Evolutionary conservation across 2,797 vertebrate species (phyloP).

Genomic region (Oophaga sylvatica): DNA sequence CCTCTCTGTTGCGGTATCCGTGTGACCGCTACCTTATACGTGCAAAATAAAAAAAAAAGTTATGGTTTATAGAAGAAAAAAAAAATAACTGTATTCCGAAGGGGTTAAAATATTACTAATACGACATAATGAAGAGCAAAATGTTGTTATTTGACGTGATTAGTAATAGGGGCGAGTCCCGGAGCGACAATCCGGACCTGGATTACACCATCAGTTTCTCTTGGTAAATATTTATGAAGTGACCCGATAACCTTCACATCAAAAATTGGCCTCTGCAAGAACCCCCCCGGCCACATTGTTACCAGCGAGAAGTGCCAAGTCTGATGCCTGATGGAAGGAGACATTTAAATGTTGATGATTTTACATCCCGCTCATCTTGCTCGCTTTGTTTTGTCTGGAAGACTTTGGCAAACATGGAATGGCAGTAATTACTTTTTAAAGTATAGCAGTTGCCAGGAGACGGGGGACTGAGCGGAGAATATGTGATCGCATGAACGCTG

Average conservation of each 20-base stretch:
- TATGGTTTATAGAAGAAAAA: too few species aligned
- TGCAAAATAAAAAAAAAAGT: too few species aligned
- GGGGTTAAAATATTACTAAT: too few species aligned
- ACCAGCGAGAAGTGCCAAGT: background rate
- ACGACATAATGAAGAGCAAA: background rate
- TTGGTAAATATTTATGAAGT: background rate
- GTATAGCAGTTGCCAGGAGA: constrained; percentile 51
- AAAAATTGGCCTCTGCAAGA: background rate
- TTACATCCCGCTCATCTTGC: constrained; percentile 7
- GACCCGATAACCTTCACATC: background rate
- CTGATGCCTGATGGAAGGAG: constrained; percentile 30
- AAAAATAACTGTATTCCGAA: too few species aligned
- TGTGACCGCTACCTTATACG: too few species aligned
- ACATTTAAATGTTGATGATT: constrained; percentile 41
- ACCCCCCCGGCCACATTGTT: background rate
- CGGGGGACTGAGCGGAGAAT: constrained; percentile 25
- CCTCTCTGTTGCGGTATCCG: too few species aligned
- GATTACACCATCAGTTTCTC: background rate
- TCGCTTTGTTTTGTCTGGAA: constrained; percentile 36
- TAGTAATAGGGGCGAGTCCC: background rate
- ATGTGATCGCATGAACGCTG: constrained; percentile 23
- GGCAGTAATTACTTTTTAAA: constrained; percentile 49
- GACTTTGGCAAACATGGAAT: constrained; percentile 41
- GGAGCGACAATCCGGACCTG: background rate
- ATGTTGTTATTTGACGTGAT: background rate